Evolutionary conservation across 2,797 vertebrate species (phyloP).

Genomic region (Myotis myotis): DNA sequence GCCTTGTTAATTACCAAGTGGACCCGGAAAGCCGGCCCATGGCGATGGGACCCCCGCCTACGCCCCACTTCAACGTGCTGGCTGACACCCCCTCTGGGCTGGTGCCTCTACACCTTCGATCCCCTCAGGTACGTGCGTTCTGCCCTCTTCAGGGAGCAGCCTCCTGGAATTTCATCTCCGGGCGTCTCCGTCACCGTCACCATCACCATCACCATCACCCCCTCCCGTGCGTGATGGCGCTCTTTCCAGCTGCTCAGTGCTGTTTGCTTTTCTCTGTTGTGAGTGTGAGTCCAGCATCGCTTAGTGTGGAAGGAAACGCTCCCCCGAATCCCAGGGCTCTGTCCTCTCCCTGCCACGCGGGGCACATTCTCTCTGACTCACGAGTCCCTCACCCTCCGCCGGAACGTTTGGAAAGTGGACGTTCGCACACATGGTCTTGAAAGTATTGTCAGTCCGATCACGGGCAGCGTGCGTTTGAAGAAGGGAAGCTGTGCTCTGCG

Average conservation of each 20-base stretch:
- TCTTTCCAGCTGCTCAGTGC: not conserved
- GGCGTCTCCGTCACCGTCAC: no score
- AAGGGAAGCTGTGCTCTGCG: not conserved
- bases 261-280: not conserved
- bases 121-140: conserved; percentile 88
- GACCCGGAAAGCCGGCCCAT: conserved; percentile 95
- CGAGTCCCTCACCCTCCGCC: not conserved
- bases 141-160: not conserved
- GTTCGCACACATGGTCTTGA: not conserved
- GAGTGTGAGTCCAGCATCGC: not conserved
- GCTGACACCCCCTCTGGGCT: conserved; percentile 96
- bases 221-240: not conserved
- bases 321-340: not conserved
- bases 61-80: conserved; percentile 96
- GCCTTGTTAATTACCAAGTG: conserved; percentile 98
- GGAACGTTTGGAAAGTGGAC: not conserved
- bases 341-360: not conserved
- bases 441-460: not conserved
- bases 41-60: conserved; percentile 97
- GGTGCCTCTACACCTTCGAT: conserved; percentile 94
- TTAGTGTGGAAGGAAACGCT: not conserved
- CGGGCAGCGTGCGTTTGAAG: not conserved
- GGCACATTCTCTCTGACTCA: not conserved
- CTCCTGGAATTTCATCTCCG: not conserved
- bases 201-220: not conserved